Evolutionary conservation across 1,140 invertebrate species (phyloP).

Genomic region (Harpegnathos saltator): DNA sequence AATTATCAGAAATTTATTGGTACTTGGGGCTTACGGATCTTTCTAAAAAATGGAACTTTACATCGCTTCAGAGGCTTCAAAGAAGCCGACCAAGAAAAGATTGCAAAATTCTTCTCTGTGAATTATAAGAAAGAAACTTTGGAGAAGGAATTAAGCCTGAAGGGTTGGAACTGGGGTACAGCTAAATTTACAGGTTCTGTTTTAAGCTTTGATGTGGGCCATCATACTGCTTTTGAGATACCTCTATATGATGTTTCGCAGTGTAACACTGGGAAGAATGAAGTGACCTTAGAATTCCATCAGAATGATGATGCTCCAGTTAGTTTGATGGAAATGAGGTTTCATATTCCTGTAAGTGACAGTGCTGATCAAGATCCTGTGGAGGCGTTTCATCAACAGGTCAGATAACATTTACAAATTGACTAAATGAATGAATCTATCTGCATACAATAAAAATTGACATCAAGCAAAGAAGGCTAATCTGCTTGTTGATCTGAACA

Average conservation of each 20-base stretch:
- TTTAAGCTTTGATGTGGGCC: constrained; percentile 96
- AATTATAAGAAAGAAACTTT: constrained; percentile 95
- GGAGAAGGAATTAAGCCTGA: constrained; percentile 96
- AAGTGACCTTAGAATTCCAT: constrained; percentile 99
- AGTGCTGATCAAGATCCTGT: constrained; percentile 95
- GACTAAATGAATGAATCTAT: not conserved
- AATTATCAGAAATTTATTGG: constrained; percentile 97
- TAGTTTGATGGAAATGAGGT: constrained; percentile 98
- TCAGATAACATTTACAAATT: not conserved
- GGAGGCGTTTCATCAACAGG: constrained; percentile 96
- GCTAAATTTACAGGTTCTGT: constrained; percentile 97
- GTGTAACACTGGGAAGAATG: constrained; percentile 98
- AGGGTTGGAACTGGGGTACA: constrained; percentile 99
- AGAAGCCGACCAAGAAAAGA: constrained; percentile 94
- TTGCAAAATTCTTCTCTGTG: constrained; percentile 94
- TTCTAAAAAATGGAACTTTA: constrained; percentile 95
- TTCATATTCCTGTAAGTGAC: constrained; percentile 97
- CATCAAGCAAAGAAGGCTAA: not conserved
- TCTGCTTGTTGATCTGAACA: not conserved
- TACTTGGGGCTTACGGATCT: constrained; percentile 95
- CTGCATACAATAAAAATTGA: not conserved
- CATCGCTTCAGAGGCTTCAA: constrained; percentile 98
- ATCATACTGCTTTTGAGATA: constrained; percentile 97
- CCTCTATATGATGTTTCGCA: constrained; percentile 98
- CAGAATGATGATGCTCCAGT: constrained; percentile 99